A percentile compares a stretch with the other conserved stretches of the same genome.
Conservation (phyloP, 2,113 vertebrate genomes). For the Lamprotornis superbus region DNA sequence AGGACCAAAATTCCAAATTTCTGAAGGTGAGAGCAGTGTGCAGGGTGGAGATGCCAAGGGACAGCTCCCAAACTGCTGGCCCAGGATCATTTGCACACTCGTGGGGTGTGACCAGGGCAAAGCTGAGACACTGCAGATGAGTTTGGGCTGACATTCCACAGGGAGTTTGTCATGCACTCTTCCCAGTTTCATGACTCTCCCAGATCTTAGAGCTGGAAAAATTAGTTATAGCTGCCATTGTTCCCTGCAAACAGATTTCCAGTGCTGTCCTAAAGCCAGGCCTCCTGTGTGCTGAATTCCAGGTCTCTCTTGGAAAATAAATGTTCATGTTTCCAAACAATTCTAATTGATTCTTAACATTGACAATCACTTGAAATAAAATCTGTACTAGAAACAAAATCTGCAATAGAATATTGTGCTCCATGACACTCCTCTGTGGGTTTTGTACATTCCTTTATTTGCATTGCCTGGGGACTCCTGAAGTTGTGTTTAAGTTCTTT, state of each 20-base stretch:
- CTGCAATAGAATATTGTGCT: neutral
- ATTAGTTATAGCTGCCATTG: neutral
- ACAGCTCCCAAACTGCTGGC: neutral
- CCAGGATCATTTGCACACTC: fast-evolving
- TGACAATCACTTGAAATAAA: neutral
- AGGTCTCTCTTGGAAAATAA: neutral
- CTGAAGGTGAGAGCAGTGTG: conserved; percentile 80
- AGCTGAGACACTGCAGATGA: neutral
- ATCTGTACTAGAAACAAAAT: neutral
- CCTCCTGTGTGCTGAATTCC: neutral
- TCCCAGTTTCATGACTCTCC: neutral
- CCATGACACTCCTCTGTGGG: fast-evolving
- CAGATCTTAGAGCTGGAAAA: neutral
- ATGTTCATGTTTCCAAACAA: neutral
- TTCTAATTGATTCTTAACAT: neutral
- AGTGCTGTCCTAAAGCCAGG: neutral
- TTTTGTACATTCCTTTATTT: neutral
- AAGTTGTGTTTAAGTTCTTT: neutral
- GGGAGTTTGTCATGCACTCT: neutral
- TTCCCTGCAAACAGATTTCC: neutral
- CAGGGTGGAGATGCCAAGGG: neutral
- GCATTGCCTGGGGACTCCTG: neutral
- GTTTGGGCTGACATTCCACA: neutral
- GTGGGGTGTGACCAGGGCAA: neutral
- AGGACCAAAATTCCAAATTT: conserved; percentile 98